Evolutionary conservation across 2,797 vertebrate genomes (phyloP).

Genomic region (Sebastes alutus): DNA sequence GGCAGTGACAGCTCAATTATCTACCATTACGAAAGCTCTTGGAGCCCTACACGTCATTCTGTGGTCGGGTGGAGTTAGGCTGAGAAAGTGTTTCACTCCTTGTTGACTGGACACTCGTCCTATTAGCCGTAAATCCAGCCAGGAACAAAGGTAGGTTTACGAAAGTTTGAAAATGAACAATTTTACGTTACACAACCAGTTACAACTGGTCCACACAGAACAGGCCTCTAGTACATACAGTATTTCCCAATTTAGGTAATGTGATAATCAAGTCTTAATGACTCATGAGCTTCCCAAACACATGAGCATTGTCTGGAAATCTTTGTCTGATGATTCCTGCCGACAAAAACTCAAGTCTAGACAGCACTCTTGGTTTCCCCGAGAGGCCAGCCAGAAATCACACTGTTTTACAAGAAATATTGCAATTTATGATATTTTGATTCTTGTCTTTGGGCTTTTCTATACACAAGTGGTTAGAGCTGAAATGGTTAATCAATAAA

Average conservation of each 20-base stretch:
- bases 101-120: conserved; percentile 2
- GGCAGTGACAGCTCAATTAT: conserved; percentile 40
- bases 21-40: conserved; percentile 23
- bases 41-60: conserved; percentile 9
- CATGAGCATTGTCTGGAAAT: conserved; percentile 1
- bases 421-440: background rate
- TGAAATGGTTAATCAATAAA: background rate
- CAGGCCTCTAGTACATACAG: background rate
- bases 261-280: conserved; percentile 19
- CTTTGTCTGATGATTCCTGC: background rate
- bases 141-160: background rate
- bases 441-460: background rate
- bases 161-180: background rate
- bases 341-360: background rate
- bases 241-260: conserved; percentile 16
- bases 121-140: background rate
- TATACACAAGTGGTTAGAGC: background rate
- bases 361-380: background rate
- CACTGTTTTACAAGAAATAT: background rate
- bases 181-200: background rate
- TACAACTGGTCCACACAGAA: background rate
- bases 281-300: conserved; percentile 37
- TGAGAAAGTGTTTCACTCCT: conserved; percentile 10
- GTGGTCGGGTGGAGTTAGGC: conserved; percentile 1
- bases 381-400: background rate